Conservation (phyloP, 2,888 invertebrate species). For the Vandiemenella viatica region DNA sequence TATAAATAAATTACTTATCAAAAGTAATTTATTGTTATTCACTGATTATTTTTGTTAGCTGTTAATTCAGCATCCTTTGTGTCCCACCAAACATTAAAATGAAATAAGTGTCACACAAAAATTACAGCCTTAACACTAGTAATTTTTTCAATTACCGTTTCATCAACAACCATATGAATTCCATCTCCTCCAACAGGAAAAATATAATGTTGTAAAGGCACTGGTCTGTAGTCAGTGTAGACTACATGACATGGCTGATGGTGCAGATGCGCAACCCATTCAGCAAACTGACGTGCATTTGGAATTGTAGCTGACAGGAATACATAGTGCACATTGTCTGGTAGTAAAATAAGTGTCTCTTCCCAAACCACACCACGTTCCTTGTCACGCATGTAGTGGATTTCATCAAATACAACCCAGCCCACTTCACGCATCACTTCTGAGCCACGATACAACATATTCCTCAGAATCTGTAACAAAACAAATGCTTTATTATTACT, state of each 20-base stretch:
- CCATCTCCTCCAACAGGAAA: constrained; percentile 94
- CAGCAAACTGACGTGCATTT: constrained; percentile 90
- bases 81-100: no score
- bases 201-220: constrained; percentile 94
- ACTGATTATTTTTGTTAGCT: no score
- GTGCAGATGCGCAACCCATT: constrained; percentile 89
- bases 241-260: constrained; percentile 97
- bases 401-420: constrained; percentile 99
- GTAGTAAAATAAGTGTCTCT: constrained; percentile 92
- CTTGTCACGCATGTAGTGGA: constrained; percentile 99
- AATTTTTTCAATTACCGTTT: constrained; percentile 39
- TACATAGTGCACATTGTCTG: constrained; percentile 95
- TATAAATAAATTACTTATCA: not conserved
- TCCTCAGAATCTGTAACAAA: constrained; percentile 65
- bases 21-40: not conserved
- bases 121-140: no score
- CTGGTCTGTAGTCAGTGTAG: constrained; percentile 94
- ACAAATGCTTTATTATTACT: no score
- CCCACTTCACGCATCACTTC: constrained; percentile 99
- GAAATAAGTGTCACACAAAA: no score
- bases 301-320: constrained; percentile 99
- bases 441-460: constrained; percentile 96
- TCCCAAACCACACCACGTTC: constrained; percentile 99
- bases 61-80: no score
- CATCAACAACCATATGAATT: constrained; percentile 91